A percentile compares a stretch with the other conserved stretches of the same genome.
These are phyloP conservation scores for Clusia tigrina DNA, from an alignment of 2,888 invertebrate genomes.

Conservation along the genomic window DNA sequence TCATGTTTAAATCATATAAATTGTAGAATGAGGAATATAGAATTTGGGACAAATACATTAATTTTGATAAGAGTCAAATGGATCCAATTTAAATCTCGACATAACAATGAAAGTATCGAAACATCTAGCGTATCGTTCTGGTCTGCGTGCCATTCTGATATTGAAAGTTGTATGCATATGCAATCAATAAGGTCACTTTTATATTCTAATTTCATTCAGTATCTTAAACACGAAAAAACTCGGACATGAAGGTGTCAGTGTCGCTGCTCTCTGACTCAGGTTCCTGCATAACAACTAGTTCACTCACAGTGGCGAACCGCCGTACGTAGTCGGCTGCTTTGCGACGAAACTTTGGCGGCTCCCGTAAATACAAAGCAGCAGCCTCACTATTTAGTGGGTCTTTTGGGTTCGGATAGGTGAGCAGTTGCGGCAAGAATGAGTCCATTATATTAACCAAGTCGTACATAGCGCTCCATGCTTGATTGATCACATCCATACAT, in stretches of 20 bases:
- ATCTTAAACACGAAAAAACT: constrained; percentile 96
- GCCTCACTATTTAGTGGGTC: constrained; percentile 99
- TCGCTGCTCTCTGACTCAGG: constrained; percentile 80
- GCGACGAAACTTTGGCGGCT: constrained; percentile 99
- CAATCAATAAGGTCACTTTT: too few species aligned
- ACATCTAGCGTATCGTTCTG: too few species aligned
- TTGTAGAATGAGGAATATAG: too few species aligned
- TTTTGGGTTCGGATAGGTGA: constrained; percentile 99
- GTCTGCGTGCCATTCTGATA: too few species aligned
- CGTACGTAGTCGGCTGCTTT: constrained; percentile 99
- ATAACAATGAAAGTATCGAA: too few species aligned
- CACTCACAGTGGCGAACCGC: constrained; percentile 98
- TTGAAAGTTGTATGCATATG: too few species aligned
- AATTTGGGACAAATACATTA: too few species aligned
- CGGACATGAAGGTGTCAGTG: constrained; percentile 97
- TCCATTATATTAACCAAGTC: constrained; percentile 99
- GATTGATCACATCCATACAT: constrained; percentile 99
- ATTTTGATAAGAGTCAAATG: too few species aligned
- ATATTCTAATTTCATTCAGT: constrained; percentile 98
- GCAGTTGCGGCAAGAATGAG: constrained; percentile 97
- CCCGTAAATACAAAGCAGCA: constrained; percentile 98
- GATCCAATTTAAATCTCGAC: too few species aligned
- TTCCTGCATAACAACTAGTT: constrained; percentile 89
- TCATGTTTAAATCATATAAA: too few species aligned
- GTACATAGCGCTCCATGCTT: constrained; percentile 99